phyloP scores from a whole-genome alignment of 2,113 vertebrate genomes.

The Crotalus helleri region DNA sequence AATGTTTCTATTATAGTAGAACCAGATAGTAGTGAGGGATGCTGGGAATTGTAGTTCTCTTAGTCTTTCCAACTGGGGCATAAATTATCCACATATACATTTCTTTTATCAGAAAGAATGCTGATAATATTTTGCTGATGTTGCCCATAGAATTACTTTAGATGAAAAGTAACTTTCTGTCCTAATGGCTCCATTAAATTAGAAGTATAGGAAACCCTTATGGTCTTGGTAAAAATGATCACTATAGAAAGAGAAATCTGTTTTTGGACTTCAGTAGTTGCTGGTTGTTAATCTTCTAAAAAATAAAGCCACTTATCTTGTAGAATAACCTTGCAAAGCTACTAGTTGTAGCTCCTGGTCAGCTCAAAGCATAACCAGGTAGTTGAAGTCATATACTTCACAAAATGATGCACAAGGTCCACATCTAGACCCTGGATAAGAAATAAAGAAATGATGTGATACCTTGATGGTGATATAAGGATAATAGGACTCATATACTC shows the following conservation, averaged over 20 bases:
- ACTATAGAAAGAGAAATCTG: neutral
- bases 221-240: neutral
- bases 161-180: neutral
- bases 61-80: neutral
- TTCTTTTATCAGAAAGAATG: neutral
- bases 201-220: neutral
- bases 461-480: neutral
- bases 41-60: neutral
- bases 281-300: neutral
- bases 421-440: neutral
- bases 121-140: neutral
- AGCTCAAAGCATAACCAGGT: neutral
- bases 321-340: neutral
- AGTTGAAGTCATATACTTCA: neutral
- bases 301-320: neutral
- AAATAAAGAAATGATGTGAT: neutral
- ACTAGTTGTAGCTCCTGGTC: neutral
- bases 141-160: neutral
- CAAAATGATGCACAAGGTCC: neutral
- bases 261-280: neutral
- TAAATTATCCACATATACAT: neutral
- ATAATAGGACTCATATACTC: neutral
- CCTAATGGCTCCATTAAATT: neutral
- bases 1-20: neutral
- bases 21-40: neutral